Percentiles rank a stretch among this genome's conserved stretches.
Conservation (phyloP, 2,888 invertebrate species). For the Teinopalpus imperialis region DNA sequence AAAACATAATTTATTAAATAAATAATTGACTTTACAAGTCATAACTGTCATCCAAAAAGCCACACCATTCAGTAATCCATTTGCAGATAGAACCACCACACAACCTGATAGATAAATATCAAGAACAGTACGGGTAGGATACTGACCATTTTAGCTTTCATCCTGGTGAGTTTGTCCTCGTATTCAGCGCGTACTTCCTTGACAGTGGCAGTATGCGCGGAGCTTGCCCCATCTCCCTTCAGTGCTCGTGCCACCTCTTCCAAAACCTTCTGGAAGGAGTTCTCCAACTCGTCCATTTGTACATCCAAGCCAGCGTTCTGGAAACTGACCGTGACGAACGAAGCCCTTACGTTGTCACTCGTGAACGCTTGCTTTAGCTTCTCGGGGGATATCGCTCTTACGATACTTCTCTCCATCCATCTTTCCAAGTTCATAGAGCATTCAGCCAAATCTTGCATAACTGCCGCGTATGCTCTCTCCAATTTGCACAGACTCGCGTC, state of each 20-base stretch:
- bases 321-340: constrained; percentile 48
- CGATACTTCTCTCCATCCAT: constrained; percentile 65
- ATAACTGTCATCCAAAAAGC: constrained; percentile 43
- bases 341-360: constrained; percentile 49
- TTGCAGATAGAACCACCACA: constrained; percentile 75
- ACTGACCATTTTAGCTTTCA: constrained; percentile 92
- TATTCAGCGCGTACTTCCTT: constrained; percentile 84
- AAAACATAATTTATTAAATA: constrained; percentile 55
- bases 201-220: constrained; percentile 55
- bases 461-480: constrained; percentile 64
- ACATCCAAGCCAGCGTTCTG: constrained; percentile 65
- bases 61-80: constrained; percentile 57
- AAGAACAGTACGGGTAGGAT: constrained; percentile 69
- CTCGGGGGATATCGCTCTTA: constrained; percentile 56
- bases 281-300: constrained; percentile 65
- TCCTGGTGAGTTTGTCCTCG: constrained; percentile 88
- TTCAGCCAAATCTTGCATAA: constrained; percentile 66
- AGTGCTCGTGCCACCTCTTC: constrained; percentile 56
- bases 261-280: constrained; percentile 63
- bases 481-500: constrained; percentile 55
- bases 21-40: constrained; percentile 52
- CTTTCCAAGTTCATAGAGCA: constrained; percentile 63
- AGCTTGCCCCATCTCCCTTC: constrained; percentile 50
- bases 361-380: constrained; percentile 66
- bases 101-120: constrained; percentile 71